Percentiles rank a stretch among this genome's conserved stretches.
phyloP scores from a whole-genome alignment of 2,113 vertebrate genomes.

The Echinops telfairi region DNA sequence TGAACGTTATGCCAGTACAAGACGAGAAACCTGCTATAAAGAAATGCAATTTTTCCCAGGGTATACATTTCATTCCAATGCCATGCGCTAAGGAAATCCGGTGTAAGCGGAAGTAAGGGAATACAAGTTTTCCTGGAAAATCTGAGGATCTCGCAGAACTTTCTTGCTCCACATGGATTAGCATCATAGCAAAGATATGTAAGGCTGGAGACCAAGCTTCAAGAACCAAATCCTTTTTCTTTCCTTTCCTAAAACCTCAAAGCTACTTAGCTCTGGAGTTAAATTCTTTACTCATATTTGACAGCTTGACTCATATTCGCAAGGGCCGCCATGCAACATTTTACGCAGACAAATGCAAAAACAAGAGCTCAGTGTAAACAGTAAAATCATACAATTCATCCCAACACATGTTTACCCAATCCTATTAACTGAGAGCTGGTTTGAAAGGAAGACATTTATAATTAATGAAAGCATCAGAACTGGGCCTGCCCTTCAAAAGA shows the following conservation, averaged over 20 bases:
- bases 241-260: constrained; percentile 60
- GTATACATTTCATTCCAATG: constrained; percentile 18
- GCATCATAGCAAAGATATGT: constrained; percentile 19
- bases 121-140: constrained; percentile 19
- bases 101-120: neutral
- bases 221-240: constrained; percentile 46
- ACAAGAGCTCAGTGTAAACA: neutral
- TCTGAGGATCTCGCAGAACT: neutral
- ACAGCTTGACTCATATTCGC: constrained; percentile 56
- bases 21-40: neutral
- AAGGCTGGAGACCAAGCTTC: neutral
- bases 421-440: constrained; percentile 19
- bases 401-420: constrained; percentile 46
- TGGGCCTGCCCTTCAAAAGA: neutral
- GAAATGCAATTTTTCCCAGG: constrained; percentile 3
- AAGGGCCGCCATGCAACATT: neutral
- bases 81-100: neutral
- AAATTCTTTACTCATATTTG: constrained; percentile 42
- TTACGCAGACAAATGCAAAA: constrained; percentile 22
- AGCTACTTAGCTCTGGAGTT: constrained; percentile 25
- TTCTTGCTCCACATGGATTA: neutral
- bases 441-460: constrained; percentile 30
- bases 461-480: constrained; percentile 17
- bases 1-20: neutral
- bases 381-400: constrained; percentile 13